phyloP scores from a whole-genome alignment of 1,140 invertebrate genomes.

The Chelonus insularis region DNA sequence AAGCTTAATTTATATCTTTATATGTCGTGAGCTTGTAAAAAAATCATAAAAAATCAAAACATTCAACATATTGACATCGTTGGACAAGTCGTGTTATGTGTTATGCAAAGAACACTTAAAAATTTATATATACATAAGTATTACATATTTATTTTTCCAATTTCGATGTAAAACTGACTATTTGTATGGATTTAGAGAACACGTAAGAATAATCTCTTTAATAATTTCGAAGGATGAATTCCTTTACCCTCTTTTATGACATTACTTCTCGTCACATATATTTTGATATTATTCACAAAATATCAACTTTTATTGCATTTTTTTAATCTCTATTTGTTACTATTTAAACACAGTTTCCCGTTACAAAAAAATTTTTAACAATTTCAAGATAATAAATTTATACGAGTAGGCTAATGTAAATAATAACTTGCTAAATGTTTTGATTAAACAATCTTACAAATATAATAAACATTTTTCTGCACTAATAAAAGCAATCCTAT shows the following conservation, averaged over 20 bases:
- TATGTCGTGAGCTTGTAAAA: too few species aligned
- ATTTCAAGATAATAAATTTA: too few species aligned
- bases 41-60: too few species aligned
- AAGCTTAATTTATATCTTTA: too few species aligned
- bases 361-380: background rate
- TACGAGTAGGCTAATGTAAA: too few species aligned
- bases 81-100: background rate
- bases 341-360: too few species aligned
- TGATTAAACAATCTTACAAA: too few species aligned
- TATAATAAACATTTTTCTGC: too few species aligned
- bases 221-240: conserved; percentile 6
- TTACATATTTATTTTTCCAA: background rate
- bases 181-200: conserved; percentile 44
- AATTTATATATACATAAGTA: background rate
- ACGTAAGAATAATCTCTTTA: conserved; percentile 9
- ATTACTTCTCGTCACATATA: background rate
- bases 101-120: background rate
- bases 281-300: background rate
- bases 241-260: conserved; percentile 12
- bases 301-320: background rate
- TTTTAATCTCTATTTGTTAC: too few species aligned
- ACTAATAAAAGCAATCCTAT: too few species aligned
- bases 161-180: conserved; percentile 42
- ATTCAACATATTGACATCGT: too few species aligned
- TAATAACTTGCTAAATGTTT: too few species aligned